Evolutionary conservation across 2,888 invertebrate species (phyloP).

Genomic region (Polyommatus iphigenia): DNA sequence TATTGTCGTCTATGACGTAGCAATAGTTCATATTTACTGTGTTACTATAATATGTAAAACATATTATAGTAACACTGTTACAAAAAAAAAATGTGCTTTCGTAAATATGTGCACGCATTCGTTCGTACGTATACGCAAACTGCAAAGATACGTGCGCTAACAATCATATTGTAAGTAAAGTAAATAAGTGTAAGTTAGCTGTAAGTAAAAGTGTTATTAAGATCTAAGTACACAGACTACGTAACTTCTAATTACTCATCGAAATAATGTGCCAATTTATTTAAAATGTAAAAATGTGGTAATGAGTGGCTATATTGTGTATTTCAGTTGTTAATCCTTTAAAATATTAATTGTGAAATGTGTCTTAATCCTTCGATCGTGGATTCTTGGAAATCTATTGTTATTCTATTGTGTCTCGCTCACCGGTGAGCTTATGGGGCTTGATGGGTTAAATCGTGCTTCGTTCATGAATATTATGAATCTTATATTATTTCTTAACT

Average conservation of each 20-base stretch:
- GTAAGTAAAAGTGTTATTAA: constrained; percentile 33
- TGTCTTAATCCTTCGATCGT: too few relatives aligned
- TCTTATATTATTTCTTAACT: not conserved
- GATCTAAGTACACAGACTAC: constrained; percentile 16
- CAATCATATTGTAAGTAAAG: not conserved
- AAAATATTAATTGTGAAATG: not conserved
- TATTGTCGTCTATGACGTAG: not conserved
- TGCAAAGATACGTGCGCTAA: not conserved
- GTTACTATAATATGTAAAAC: not conserved
- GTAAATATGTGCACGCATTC: not conserved
- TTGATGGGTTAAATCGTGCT: too few relatives aligned
- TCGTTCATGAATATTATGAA: not conserved
- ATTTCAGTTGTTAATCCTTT: constrained; percentile 1
- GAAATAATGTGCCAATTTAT: constrained; percentile 18
- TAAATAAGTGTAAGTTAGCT: constrained; percentile 4
- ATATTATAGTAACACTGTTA: not conserved
- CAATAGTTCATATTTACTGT: not conserved
- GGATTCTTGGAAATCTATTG: too few relatives aligned
- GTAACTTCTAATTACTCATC: not conserved
- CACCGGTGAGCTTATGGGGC: too few relatives aligned
- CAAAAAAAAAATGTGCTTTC: not conserved
- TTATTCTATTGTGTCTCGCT: too few relatives aligned
- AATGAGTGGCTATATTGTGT: not conserved
- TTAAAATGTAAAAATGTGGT: not conserved
- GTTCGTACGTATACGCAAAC: not conserved